These are phyloP conservation scores for Pleuronectes platessa DNA, from an alignment of 2,113 vertebrate species.

Conservation along the genomic window DNA sequence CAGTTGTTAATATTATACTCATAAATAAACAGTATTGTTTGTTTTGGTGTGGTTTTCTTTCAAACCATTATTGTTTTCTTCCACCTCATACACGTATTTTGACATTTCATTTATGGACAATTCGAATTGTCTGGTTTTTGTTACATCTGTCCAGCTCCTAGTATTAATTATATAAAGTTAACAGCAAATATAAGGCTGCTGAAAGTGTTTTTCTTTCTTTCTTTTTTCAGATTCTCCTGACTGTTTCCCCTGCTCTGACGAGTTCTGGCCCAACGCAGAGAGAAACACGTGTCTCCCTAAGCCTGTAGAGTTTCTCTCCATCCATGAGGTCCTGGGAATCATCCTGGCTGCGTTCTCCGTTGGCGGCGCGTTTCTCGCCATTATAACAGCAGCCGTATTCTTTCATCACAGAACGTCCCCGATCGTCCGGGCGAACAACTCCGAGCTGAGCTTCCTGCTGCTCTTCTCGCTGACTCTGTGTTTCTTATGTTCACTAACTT, in stretches of 20 bases:
- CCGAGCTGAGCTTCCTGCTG: conserved; percentile 76
- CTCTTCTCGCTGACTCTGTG: conserved; percentile 68
- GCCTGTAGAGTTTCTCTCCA: conserved; percentile 76
- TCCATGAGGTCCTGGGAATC: conserved; percentile 68
- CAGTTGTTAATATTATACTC: not conserved
- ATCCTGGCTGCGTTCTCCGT: conserved; percentile 67
- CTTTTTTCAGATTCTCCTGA: conserved; percentile 68
- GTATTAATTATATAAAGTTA: no score
- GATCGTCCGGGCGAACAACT: conserved; percentile 79
- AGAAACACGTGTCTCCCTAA: conserved; percentile 69
- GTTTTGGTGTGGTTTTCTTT: no score
- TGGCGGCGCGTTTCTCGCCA: conserved; percentile 62
- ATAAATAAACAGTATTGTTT: no score
- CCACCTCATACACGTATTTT: no score
- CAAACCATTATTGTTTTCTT: no score
- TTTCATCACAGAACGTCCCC: conserved; percentile 67
- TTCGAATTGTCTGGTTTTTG: no score
- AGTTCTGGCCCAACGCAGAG: conserved; percentile 72
- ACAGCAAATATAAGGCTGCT: not conserved
- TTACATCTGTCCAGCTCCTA: no score
- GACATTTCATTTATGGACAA: no score
- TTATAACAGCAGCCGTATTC: conserved; percentile 63
- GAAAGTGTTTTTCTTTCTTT: not conserved
- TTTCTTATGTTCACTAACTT: conserved; percentile 70
- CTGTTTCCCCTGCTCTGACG: conserved; percentile 65